A percentile compares a stretch with the other conserved stretches of the same genome.
phyloP scores from a whole-genome alignment of 2,797 vertebrate species.

The Myiotriccus ornatus region DNA sequence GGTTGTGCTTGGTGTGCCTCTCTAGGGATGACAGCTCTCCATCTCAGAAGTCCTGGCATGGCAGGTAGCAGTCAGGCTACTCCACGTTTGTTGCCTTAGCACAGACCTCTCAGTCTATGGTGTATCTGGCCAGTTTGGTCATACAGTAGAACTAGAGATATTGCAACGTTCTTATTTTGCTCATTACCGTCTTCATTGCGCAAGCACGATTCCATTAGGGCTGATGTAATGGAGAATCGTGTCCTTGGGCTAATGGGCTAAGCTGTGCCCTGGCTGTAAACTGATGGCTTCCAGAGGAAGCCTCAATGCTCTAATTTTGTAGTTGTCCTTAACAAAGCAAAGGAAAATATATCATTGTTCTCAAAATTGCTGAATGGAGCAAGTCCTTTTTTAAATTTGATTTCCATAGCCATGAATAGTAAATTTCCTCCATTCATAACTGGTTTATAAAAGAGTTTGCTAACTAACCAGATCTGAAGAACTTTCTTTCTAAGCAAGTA shows the following conservation, averaged over 20 bases:
- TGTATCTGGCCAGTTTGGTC: background rate
- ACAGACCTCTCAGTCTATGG: fast-evolving
- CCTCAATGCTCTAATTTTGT: background rate
- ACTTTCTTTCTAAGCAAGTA: background rate
- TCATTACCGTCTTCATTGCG: background rate
- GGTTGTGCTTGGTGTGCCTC: background rate
- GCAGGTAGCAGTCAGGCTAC: background rate
- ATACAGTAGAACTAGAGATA: background rate
- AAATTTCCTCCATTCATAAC: constrained; percentile 24
- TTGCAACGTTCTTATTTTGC: background rate
- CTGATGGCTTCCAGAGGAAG: background rate
- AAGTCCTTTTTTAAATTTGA: background rate
- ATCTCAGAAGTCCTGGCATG: fast-evolving
- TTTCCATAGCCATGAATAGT: background rate
- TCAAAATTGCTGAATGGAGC: background rate
- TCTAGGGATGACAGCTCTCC: background rate
- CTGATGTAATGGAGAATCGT: background rate
- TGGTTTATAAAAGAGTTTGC: background rate
- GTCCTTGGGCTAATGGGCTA: background rate
- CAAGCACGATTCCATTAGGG: background rate
- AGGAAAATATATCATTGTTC: constrained; percentile 10
- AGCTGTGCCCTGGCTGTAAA: background rate
- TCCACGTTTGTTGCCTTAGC: background rate
- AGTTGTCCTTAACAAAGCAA: background rate
- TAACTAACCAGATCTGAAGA: background rate